A percentile compares a stretch with the other conserved stretches of the same genome.
Conservation (phyloP, 2,113 vertebrate genomes). For the Oreochromis tanganicae region DNA sequence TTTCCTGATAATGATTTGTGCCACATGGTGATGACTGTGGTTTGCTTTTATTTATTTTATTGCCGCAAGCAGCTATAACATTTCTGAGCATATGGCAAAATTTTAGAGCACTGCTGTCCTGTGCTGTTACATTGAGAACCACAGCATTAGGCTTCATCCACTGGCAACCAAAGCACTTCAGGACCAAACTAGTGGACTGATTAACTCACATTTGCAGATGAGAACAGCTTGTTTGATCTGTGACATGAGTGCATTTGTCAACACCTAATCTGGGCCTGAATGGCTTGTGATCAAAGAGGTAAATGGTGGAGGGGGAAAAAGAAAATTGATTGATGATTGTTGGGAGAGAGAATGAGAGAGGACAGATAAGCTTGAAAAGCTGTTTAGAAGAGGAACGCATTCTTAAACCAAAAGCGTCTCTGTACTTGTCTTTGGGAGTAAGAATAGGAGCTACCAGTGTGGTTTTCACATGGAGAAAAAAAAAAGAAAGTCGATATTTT, state of each 20-base stretch:
- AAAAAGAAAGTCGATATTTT: not conserved
- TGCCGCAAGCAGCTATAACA: not conserved
- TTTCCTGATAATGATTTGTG: not conserved
- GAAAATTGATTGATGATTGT: not conserved
- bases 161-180: not conserved
- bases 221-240: not conserved
- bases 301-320: not conserved
- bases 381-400: not conserved
- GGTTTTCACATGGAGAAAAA: not conserved
- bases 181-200: not conserved
- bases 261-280: not conserved
- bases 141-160: not conserved
- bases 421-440: not conserved
- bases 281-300: not conserved
- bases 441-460: not conserved
- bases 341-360: not conserved
- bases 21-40: not conserved
- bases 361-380: not conserved
- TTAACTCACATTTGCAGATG: not conserved
- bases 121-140: not conserved
- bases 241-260: not conserved
- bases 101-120: not conserved
- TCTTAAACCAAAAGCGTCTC: not conserved
- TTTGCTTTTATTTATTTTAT: not conserved
- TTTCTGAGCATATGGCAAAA: not conserved